phyloP scores from a whole-genome alignment of 1,140 invertebrate species.

The Drosophila paulistorum region DNA sequence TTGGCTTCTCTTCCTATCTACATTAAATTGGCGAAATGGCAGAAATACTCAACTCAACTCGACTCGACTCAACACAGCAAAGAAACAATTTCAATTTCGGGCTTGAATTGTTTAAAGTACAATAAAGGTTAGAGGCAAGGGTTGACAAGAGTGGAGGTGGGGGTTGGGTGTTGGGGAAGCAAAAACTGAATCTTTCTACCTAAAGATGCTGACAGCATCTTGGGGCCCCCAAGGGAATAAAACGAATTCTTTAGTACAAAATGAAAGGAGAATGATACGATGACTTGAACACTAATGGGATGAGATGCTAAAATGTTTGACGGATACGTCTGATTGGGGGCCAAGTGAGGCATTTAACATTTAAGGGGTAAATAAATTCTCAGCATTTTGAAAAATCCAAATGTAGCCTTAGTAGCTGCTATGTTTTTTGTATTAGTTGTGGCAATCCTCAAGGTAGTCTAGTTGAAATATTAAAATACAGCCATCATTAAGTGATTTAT shows the following conservation, averaged over 20 bases:
- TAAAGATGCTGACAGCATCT: constrained; percentile 50
- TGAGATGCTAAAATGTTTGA: constrained; percentile 1
- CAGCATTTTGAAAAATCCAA: too few species aligned
- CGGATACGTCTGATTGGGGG: too few species aligned
- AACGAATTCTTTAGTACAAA: constrained; percentile 64
- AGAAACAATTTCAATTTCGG: neutral
- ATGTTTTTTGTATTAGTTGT: too few species aligned
- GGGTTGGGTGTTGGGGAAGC: too few species aligned
- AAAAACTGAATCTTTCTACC: too few species aligned
- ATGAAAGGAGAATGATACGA: constrained; percentile 73
- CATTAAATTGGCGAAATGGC: neutral
- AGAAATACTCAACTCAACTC: neutral
- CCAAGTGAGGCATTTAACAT: neutral
- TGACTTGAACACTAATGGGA: constrained; percentile 18
- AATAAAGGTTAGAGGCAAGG: neutral
- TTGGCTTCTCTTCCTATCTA: constrained; percentile 25
- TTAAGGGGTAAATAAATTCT: neutral
- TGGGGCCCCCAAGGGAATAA: constrained; percentile 52
- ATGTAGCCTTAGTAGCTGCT: too few species aligned
- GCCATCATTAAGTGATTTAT: too few species aligned
- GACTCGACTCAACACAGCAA: neutral
- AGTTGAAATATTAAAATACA: too few species aligned
- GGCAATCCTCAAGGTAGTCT: too few species aligned
- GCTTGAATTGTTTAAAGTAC: neutral
- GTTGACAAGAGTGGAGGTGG: neutral